These are phyloP conservation scores for Eonycteris spelaea DNA, from an alignment of 2,113 vertebrate genomes.

Conservation along the genomic window DNA sequence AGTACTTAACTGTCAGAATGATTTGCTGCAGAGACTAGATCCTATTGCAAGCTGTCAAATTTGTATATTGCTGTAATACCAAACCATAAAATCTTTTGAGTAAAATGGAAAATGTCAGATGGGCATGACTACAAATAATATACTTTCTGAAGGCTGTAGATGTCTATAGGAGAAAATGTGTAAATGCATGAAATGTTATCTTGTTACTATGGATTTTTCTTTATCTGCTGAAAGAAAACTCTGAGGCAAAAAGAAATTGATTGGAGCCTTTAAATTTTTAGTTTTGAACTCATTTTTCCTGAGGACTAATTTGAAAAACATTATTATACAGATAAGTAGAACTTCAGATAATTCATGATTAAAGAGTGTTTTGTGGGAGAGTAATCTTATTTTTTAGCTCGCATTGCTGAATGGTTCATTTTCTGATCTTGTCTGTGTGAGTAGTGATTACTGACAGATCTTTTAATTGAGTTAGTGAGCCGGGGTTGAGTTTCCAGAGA, in stretches of 20 bases:
- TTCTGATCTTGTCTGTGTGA: constrained; percentile 4
- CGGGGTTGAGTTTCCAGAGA: neutral
- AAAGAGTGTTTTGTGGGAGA: neutral
- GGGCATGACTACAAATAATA: constrained; percentile 68
- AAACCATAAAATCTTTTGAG: constrained; percentile 67
- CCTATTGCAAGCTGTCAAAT: constrained; percentile 74
- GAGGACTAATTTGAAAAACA: constrained; percentile 39
- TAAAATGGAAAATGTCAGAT: constrained; percentile 75
- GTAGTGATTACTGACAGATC: neutral
- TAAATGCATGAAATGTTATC: constrained; percentile 66
- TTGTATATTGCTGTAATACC: constrained; percentile 69
- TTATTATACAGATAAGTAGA: constrained; percentile 30
- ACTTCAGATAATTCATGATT: constrained; percentile 37
- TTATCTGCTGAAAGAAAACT: constrained; percentile 46
- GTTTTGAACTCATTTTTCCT: constrained; percentile 29
- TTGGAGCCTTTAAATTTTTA: constrained; percentile 44
- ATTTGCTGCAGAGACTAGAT: constrained; percentile 73
- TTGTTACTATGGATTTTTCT: constrained; percentile 63
- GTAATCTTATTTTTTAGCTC: constrained; percentile 25
- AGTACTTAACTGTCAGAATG: constrained; percentile 74
- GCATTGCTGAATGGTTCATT: neutral
- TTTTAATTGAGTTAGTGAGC: constrained; percentile 39
- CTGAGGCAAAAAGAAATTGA: constrained; percentile 49
- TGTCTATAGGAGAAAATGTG: constrained; percentile 67
- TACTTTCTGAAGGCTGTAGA: constrained; percentile 58